Percentiles rank a stretch among this genome's conserved stretches.
Conservation (phyloP, 2,113 vertebrate species). For the Melanerpes aurifrons region DNA sequence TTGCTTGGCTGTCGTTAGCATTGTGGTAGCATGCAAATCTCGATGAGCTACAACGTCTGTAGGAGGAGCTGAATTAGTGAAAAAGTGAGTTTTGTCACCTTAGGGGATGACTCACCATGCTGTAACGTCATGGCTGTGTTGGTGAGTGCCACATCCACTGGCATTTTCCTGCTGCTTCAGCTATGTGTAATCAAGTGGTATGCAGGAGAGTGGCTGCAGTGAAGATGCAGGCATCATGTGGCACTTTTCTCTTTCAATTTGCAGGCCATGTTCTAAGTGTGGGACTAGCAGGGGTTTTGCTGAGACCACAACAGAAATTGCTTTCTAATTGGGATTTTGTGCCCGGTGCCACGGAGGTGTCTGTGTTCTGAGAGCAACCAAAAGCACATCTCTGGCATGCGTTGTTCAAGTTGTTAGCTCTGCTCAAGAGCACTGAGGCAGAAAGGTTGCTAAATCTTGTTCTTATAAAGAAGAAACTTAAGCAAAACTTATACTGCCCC, state of each 20-base stretch:
- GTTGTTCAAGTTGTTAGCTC: neutral
- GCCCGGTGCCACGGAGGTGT: neutral
- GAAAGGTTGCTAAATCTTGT: neutral
- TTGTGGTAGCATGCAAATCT: neutral
- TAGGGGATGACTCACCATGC: neutral
- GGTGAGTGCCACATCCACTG: neutral
- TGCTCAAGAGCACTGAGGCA: neutral
- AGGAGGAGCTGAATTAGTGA: neutral
- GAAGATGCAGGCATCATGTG: neutral
- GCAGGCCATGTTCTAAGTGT: neutral
- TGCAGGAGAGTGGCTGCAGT: neutral
- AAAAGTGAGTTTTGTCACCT: neutral
- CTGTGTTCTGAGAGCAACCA: neutral
- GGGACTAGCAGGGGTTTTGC: neutral
- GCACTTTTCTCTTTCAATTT: neutral
- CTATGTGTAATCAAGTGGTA: neutral
- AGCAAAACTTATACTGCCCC: neutral
- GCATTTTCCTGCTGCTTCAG: neutral
- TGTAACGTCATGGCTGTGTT: neutral
- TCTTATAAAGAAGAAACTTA: neutral
- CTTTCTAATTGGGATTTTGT: neutral
- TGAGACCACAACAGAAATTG: neutral
- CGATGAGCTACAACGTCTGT: neutral
- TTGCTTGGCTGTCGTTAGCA: neutral
- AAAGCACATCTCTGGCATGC: neutral